Conservation (phyloP, 2,797 vertebrate species). For the Periophthalmus magnuspinnatus region DNA sequence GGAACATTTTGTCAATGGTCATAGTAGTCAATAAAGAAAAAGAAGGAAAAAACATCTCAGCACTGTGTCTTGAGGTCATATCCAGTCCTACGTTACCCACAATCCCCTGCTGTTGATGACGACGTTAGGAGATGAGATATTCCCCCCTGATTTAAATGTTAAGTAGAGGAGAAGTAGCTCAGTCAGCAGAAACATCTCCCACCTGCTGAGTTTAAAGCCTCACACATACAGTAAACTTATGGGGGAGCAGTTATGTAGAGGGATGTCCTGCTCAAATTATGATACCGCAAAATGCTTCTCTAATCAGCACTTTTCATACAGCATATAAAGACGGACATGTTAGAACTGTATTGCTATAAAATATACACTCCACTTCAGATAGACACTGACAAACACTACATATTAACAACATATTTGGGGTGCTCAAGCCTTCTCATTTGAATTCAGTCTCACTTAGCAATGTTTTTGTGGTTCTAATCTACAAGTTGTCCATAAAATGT, state of each 20-base stretch:
- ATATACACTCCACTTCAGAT: neutral
- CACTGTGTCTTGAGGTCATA: neutral
- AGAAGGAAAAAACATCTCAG: neutral
- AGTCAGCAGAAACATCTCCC: neutral
- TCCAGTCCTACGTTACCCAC: neutral
- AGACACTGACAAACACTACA: neutral
- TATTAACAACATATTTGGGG: too few species aligned
- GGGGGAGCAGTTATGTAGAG: neutral
- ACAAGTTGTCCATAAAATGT: too few species aligned
- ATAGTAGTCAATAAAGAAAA: too few species aligned
- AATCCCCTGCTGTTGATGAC: neutral
- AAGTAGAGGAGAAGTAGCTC: neutral
- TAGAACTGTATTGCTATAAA: neutral
- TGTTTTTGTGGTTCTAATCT: too few species aligned
- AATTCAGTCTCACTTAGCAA: too few species aligned
- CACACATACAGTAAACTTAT: neutral
- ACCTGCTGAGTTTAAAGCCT: neutral
- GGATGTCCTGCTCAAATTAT: neutral
- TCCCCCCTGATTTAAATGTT: neutral
- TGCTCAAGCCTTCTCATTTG: too few species aligned
- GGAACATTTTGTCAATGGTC: too few species aligned
- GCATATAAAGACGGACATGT: neutral
- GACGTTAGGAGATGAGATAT: neutral
- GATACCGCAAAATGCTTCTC: neutral
- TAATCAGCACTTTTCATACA: neutral